These are phyloP conservation scores for Sthenelais limicola DNA, from an alignment of 2,888 invertebrate genomes.

Conservation along the genomic window DNA sequence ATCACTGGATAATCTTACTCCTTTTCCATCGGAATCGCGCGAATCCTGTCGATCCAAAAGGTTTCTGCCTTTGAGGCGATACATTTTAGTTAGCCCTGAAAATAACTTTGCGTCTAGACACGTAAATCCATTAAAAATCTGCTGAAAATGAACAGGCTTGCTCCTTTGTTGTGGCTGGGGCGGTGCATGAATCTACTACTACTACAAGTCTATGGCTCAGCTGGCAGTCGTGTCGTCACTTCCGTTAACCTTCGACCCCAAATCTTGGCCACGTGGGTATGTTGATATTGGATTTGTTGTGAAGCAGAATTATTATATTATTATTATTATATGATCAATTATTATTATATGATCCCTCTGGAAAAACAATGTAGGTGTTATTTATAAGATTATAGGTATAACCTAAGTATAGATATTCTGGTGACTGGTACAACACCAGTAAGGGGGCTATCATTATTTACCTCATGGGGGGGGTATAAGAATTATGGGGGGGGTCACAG, in stretches of 20 bases:
- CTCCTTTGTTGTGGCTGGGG: conserved; percentile 5
- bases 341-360: too few relatives aligned
- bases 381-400: too few relatives aligned
- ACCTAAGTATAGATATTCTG: too few relatives aligned
- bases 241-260: conserved; percentile 23
- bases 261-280: conserved; percentile 15
- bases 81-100: neutral
- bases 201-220: too few relatives aligned
- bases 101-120: neutral
- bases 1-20: neutral
- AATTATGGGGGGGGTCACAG: too few relatives aligned
- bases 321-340: too few relatives aligned
- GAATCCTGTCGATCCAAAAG: conserved; percentile 4
- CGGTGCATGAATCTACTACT: neutral
- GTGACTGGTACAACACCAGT: too few relatives aligned
- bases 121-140: conserved; percentile 16
- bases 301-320: too few relatives aligned
- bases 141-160: neutral
- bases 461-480: too few relatives aligned
- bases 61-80: neutral
- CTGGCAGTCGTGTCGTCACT: conserved; percentile 28
- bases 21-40: conserved; percentile 2
- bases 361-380: too few relatives aligned
- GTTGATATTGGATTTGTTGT: conserved; percentile 28
- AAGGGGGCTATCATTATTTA: too few relatives aligned